Base-by-base conservation (phyloP, 2,797 vertebrate species). In the Mastacembelus armatus region DNA sequence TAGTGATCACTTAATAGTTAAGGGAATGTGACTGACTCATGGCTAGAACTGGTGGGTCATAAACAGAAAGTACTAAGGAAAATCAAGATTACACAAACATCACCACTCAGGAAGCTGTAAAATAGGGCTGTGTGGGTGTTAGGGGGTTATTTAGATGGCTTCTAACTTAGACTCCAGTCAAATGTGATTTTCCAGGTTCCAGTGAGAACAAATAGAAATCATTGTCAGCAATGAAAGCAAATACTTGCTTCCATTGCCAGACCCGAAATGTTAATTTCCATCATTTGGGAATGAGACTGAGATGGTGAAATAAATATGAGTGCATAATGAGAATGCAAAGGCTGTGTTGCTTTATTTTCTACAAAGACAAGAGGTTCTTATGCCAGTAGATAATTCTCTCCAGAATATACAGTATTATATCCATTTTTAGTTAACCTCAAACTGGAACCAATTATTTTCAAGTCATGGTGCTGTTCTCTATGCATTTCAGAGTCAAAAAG, bases 1-100 rank as follows among this genome's bases (percentile, higher is more conserved):
- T 33, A 61, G 51, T 14, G 9, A 69, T 74, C 60, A 16, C 76
- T 72, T 66, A 48, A 49, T 43, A 73, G 45, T 62, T 40, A 9
- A 39, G 77, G 80, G 79, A 86, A 88, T 77, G 75, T 51, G 63
- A 11, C 74, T 84, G 81, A 83, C 71, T 90, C 83, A 83, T 32
- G 71, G 72, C 71, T 81, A n/a, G 56, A 77, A 82, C 72, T 71
- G 58, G 55, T 38, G 56, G 74, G 83, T 77, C 83, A 73, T 89
- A 76, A 87, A 90, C 7, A 85, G 85, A 92, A 92, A 86, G 87
- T 89, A 89, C 87, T 81, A 89, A 84, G 86, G 90, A 90, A 85
- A 91, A 90, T 54, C 80, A 85, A 91, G 82, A 89, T 90, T 88
- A 92, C 82, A 84, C 80, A 92, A 92, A 91, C 89, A 91, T 80